phyloP scores from a whole-genome alignment of 2,797 vertebrate species.

The Acropternis orthonyx region DNA sequence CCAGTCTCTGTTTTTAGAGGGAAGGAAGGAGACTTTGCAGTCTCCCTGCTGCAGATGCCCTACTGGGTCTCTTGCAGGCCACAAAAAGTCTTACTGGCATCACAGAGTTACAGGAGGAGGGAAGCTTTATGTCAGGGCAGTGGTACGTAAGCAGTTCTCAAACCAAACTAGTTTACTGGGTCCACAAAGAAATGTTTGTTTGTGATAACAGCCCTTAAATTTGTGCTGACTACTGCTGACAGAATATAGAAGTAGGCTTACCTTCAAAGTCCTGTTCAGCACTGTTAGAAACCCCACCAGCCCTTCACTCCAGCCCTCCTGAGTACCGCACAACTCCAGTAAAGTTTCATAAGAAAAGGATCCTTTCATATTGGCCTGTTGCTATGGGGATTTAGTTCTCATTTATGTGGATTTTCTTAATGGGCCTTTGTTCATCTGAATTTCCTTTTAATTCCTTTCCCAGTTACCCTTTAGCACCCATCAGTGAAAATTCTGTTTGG shows the following conservation, averaged over 20 bases:
- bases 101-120: background rate
- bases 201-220: background rate
- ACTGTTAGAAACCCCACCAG: background rate
- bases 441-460: constrained; percentile 36
- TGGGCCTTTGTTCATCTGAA: constrained; percentile 54
- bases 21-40: background rate
- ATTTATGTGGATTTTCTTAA: constrained; percentile 53
- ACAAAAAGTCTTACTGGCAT: background rate
- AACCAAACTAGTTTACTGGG: background rate
- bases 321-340: background rate
- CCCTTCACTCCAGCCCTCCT: background rate
- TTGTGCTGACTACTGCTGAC: background rate
- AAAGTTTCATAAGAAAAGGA: constrained; percentile 45
- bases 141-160: background rate
- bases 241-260: background rate
- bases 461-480: background rate
- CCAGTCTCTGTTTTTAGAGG: background rate
- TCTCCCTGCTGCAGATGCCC: background rate
- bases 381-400: constrained; percentile 43
- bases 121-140: background rate
- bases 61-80: background rate
- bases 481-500: constrained; percentile 22
- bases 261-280: background rate
- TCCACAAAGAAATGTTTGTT: background rate
- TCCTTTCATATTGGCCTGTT: constrained; percentile 15